These are phyloP conservation scores for Drosophila lowei DNA, from an alignment of 1,140 invertebrate species.

Conservation along the genomic window DNA sequence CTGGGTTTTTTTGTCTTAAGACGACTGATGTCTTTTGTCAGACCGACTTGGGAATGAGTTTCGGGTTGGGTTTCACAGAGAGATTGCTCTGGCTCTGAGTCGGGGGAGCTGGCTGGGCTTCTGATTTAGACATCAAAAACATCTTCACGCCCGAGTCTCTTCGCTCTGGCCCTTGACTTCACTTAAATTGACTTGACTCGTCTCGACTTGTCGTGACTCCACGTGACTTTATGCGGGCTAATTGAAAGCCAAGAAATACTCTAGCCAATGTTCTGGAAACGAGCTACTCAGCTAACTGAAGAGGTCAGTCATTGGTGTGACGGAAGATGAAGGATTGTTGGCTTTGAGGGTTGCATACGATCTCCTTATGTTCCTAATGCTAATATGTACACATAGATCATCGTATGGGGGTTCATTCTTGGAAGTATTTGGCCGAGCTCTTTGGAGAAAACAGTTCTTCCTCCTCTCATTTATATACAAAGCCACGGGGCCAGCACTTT, in stretches of 20 bases:
- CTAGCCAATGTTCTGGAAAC: neutral
- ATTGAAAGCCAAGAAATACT: constrained; percentile 22
- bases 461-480: no score
- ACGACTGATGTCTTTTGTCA: neutral
- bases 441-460: no score
- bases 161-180: constrained; percentile 37
- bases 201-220: constrained; percentile 8
- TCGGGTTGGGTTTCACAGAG: neutral
- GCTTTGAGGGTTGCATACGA: no score
- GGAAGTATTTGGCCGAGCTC: no score
- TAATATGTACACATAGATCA: no score
- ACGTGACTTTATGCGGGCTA: constrained; percentile 29
- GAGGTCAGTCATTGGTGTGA: neutral
- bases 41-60: neutral
- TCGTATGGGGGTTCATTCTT: no score
- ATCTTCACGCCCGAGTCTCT: constrained; percentile 22
- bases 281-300: no score
- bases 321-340: no score
- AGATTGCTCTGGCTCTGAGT: constrained; percentile 1
- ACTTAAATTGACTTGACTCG: constrained; percentile 14
- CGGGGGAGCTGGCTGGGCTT: neutral
- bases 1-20: constrained; percentile 5
- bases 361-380: no score
- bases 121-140: constrained; percentile 37
- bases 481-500: no score